Base-by-base conservation (phyloP, 2,888 invertebrate species). In the Cryptophagus acutangulus region DNA sequence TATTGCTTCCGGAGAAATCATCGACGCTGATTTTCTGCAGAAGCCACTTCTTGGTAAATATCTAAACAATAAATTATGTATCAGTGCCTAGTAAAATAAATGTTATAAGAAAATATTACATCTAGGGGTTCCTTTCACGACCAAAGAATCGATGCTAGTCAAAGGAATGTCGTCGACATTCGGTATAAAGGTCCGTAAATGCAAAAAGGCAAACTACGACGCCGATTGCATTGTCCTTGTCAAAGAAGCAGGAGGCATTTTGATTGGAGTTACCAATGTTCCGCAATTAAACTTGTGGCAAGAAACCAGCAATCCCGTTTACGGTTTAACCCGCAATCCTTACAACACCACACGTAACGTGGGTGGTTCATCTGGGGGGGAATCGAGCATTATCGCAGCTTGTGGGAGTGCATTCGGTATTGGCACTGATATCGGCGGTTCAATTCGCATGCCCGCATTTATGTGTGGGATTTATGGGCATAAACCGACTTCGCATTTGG, bases 351-450 rank as follows among this genome's bases (percentile, higher is more conserved):
- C 86, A 0, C 78, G 90, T 46, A 89, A 82, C 1, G 82, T 83
- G 1, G 96, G 96, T 9, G 97, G 96, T 30, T 95, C 94, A 49
- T 92, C 92, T 45, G 95, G 95, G 20, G 90, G 89, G 1, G 91
- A 92, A 70, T 85, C 74, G 0, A 78, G 83, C 1, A 72, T 93
- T 1, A 73, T 88, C 9, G 78, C 89, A 2, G 75, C 89, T 2
- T 81, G 87, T 48, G 91, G 87, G 10, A 79, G 84, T 6, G 84
- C 90, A 1, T 78, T 94, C 51, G 87, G 94, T 2, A 71, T 96
- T 36, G 93, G 89, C 78, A 54, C 87, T 0, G 97, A 97, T 66
- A 94, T 97, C 56, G 96, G 95, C n/a, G 97, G 97, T 0, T 94
- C 94, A 2, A 87, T 91, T 33, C 79, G 97, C 18, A 90, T 93